Evolutionary conservation across 2,797 vertebrate species (phyloP), one percentile per base, ranked within the genome.

Genomic region (Sebastes minor): DNA sequence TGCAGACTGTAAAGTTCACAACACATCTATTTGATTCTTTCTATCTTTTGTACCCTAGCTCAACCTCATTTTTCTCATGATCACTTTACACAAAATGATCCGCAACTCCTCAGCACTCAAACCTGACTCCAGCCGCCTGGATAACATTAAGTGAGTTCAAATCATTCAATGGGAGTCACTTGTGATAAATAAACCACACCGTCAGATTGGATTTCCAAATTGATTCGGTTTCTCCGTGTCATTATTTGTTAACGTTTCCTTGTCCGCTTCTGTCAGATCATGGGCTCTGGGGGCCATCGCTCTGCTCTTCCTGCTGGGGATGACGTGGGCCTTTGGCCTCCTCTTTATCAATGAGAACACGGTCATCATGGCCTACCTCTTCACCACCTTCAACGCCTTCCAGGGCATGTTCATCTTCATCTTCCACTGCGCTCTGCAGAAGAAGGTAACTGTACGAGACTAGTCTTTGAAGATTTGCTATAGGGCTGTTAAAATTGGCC

Each of bases 351-450:
- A 98, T 25, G 97, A 98, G 89, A 98, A 98, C 85, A 97, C 96
- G 0, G 94, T 98, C 32, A 97, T 98, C 88, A 96, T 97, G 96
- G 98, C 97, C 28, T 98, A 98, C 87, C 97, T 99, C 87, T 99
- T 99, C 92, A 99, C 97, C 83, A 98, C 97, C 88, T 99, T 98
- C 95, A 99, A 99, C 2, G 97, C 97, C 87, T 97, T 98, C 94
- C 98, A 98, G 93, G 98, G 97, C 85, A 97, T 98, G 95, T 98
- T 99, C 94, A 97, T 99, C 94, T 99, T 98, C 49, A 97, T 99
- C 88, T 98, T 99, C 95, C 97, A 98, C 95, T 99, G 97, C 84
- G 97, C 97, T 61, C 95, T 99, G 83, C 97, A 98, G 92, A 99
- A 98, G 88, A 98, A 99, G 97, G 97, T 98, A 84, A 71, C 2